Base-by-base conservation (phyloP, 2,888 invertebrate species). In the Gnatocerus cornutus region DNA sequence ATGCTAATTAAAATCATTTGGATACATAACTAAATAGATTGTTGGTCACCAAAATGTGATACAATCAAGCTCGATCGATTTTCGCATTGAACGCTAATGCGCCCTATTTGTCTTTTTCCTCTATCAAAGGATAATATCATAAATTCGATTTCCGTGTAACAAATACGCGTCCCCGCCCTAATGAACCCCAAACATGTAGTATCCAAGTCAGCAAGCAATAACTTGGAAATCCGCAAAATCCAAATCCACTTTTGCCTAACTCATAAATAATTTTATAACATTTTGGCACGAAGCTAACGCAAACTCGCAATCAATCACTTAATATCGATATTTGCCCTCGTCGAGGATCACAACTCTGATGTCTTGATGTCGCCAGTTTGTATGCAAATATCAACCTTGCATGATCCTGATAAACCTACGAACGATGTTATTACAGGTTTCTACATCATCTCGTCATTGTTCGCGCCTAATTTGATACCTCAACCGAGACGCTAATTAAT, bases 361-460 rank as follows among this genome's bases (percentile, higher is more conserved):
- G 62, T 62, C 62, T 62, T 62, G 74, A 74, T 74, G 72, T 74
- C 73, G 69, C 71, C 72, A 69, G 73, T 76, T 74, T 74, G 72
- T 76, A 76, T 76, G 76, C 73, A 73, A 76, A 76, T 75, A 21
- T 21, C 21, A 61, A 10, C 61, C 46, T 45, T 27, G 46, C 46
- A 37, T 48, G 45, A 7, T 53, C 30, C 43, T 14, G 63, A 63
- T 63, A 63, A 64, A 55, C 13, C 45, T 27, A 37, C 27, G 16
- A 10, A 46, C 48, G 48, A 30, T 64, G 64, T 64, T 64, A 64
- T 64, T 64, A 64, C 64, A 53, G 39, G 63, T 63, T 48, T 45
- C 43, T 43, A 33, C 53, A 53, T 43, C 30, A 45, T 62, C 27
- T 39, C 14, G 6, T 39, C 50, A 62, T 62, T 61, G 61, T 61